Base-by-base conservation (phyloP, 2,797 vertebrate genomes). In the Falco columbarius region DNA sequence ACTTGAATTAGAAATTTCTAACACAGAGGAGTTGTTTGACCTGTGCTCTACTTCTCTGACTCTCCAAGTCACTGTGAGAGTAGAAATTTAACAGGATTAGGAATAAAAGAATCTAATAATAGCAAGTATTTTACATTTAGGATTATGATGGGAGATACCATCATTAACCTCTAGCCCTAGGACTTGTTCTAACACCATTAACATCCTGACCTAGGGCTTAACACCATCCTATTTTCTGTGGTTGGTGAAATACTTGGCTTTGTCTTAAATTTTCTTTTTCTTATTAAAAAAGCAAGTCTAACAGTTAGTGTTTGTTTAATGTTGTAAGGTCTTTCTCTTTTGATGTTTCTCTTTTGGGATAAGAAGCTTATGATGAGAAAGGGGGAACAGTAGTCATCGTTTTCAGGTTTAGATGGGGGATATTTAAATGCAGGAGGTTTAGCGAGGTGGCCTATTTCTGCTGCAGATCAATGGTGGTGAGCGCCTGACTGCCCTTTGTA, bases 81-180 rank as follows among this genome's bases (percentile, higher is more conserved):
- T 79, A 97, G 91, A 97, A 97, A 97, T 95, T 95, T 96, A 97
- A 97, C 95, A 96, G 94, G 90, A 97, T 98, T 98, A 98, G 94
- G 97, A 97, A 96, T 95, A 98, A 96, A 97, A 97, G 94, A 95
- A 94, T 90, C 96, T 97, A 98, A 98, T 97, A 98, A 97, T 97
- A 98, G 97, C 93, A 96, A 96, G 90, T 96, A 96, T 96, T 97
- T 97, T 97, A 93, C 97, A 97, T 97, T 97, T 96, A 96, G 95
- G 95, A 97, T 97, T 97, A 96, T 96, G 95, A 96, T 96, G 95
- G 95, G 94, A 94, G 94, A 97, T 96, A 93, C 86, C 86, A 93
- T 97, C 95, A 96, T 97, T 98, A 98, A 97, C 96, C 96, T 81
- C 36, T 97, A 96, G 95, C 97, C 89, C 93, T 93, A 93, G 96